Conservation (phyloP, 1,140 invertebrate genomes). For the Panagrolaimus sp. region DNA sequence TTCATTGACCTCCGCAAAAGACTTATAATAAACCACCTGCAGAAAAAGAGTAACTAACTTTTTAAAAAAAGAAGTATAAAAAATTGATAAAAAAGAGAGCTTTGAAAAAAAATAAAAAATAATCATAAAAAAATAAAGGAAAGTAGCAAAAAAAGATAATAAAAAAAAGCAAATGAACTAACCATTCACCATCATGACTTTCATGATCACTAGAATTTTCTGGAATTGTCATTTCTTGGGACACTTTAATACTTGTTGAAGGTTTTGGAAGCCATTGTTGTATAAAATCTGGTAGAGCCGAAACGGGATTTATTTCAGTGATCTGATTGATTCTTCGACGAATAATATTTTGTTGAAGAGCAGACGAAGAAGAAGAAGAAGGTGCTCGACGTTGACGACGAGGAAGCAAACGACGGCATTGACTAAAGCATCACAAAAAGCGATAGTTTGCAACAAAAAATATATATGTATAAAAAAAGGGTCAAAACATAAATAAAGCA, state of each 20-base stretch:
- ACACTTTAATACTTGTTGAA: not conserved
- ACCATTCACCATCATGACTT: not conserved
- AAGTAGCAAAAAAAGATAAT: slow-evolving; percentile 3
- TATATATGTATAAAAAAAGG: too few relatives aligned
- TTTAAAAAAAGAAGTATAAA: too few relatives aligned
- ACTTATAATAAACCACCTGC: too few relatives aligned
- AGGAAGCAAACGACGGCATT: slow-evolving; percentile 6
- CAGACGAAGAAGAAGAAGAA: not conserved
- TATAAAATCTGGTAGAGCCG: not conserved
- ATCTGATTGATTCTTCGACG: not conserved
- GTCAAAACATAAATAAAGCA: not conserved
- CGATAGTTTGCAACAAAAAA: too few relatives aligned
- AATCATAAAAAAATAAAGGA: too few relatives aligned
- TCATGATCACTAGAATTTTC: not conserved
- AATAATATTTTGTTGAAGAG: slow-evolving; percentile 1
- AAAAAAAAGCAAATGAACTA: slow-evolving; percentile 1
- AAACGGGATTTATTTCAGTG: not conserved
- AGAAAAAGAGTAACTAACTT: too few relatives aligned
- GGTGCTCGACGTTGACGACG: not conserved
- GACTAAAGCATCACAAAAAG: not conserved
- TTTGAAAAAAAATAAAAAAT: too few relatives aligned
- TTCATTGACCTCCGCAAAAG: too few relatives aligned
- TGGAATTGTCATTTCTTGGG: not conserved
- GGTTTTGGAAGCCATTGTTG: not conserved
- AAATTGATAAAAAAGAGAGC: too few relatives aligned